These are phyloP conservation scores for Stigmatopora nigra DNA, from an alignment of 2,113 vertebrate genomes.

Conservation along the genomic window DNA sequence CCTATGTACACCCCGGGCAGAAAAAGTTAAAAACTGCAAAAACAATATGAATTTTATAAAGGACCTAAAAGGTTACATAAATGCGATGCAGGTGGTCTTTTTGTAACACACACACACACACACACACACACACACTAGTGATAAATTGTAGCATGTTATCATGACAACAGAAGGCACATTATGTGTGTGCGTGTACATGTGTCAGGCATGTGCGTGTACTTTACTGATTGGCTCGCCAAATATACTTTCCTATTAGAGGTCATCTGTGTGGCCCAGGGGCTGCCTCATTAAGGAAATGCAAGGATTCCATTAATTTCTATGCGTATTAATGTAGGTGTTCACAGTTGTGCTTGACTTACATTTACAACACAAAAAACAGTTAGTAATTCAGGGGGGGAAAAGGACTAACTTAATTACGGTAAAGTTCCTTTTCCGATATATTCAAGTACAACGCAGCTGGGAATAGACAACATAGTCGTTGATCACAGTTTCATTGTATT, in stretches of 20 bases:
- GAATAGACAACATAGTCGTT: background rate
- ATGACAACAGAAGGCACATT: conserved; percentile 33
- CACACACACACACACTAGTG: background rate
- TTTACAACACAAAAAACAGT: background rate
- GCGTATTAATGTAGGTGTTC: conserved; percentile 30
- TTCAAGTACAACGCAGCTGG: background rate
- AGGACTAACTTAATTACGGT: background rate
- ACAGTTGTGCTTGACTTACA: background rate
- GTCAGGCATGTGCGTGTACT: background rate
- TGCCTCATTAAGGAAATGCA: conserved; percentile 53
- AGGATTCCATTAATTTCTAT: conserved; percentile 51
- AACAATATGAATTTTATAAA: background rate
- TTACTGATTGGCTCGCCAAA: conserved; percentile 53
- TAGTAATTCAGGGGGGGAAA: background rate
- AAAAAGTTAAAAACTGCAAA: background rate
- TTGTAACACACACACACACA: background rate
- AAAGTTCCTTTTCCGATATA: background rate
- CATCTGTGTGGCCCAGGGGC: conserved; percentile 46
- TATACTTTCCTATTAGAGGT: conserved; percentile 58
- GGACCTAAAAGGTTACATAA: background rate
- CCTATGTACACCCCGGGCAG: background rate
- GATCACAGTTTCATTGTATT: background rate
- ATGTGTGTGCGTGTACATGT: background rate
- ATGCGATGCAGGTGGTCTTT: background rate
- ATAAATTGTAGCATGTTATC: conserved; percentile 4